phyloP scores from a whole-genome alignment of 2,113 vertebrate species.

The Chascanopsetta lugubris region DNA sequence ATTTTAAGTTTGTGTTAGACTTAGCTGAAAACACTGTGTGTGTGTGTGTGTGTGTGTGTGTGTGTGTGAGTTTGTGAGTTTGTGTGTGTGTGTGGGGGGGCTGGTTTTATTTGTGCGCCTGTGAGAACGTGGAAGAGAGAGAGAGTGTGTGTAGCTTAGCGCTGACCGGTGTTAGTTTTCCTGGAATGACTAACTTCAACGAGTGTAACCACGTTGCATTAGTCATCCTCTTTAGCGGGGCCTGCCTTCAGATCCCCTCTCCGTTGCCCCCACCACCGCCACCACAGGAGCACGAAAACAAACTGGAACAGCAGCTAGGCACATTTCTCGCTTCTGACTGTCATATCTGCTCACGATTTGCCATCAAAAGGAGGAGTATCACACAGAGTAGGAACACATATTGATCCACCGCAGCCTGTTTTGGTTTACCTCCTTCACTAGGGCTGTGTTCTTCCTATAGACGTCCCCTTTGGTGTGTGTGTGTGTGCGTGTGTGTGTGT shows the following conservation, averaged over 20 bases:
- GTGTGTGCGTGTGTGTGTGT: constrained; percentile 10
- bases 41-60: constrained; percentile 27
- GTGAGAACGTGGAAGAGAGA: too few relatives aligned
- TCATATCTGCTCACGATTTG: constrained; percentile 49
- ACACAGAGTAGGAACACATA: constrained; percentile 43
- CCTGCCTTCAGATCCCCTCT: constrained; percentile 34
- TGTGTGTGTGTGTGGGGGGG: constrained; percentile 25
- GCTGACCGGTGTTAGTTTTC: constrained; percentile 72
- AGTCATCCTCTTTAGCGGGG: constrained; percentile 70
- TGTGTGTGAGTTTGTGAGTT: constrained; percentile 1
- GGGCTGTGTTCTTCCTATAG: constrained; percentile 26
- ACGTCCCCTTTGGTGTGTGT: constrained; percentile 23
- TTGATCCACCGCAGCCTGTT: constrained; percentile 57
- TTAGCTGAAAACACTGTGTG: constrained; percentile 11
- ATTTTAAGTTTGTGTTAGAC: constrained; percentile 49
- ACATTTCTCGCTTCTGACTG: constrained; percentile 46
- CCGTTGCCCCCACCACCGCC: constrained; percentile 9
- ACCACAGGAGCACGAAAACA: constrained; percentile 40
- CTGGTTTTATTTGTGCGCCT: too few relatives aligned
- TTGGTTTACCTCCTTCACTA: constrained; percentile 8
- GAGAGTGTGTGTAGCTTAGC: constrained; percentile 52
- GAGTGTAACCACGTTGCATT: constrained; percentile 55
- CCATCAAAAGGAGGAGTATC: constrained; percentile 36
- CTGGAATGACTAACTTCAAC: constrained; percentile 77
- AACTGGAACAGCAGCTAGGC: constrained; percentile 20